These are phyloP conservation scores for Megaustenia siamemsis DNA, from an alignment of 2,888 invertebrate species.

Conservation along the genomic window DNA sequence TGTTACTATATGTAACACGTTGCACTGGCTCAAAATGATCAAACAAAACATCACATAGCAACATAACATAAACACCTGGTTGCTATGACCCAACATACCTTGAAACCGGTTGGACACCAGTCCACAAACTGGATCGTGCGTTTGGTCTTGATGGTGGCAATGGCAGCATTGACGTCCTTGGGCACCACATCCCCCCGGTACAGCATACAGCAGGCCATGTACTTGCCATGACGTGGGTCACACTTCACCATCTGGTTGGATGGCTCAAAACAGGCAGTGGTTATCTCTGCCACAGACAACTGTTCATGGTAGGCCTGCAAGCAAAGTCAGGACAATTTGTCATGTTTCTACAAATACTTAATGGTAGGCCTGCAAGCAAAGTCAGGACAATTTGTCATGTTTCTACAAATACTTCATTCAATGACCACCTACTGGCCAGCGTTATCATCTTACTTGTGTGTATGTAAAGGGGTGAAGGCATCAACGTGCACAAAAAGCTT, in stretches of 20 bases:
- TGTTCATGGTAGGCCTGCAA: conserved; percentile 16
- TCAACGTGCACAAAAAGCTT: too few species aligned
- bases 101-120: conserved; percentile 15
- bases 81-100: background rate
- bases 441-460: too few species aligned
- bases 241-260: conserved; percentile 82
- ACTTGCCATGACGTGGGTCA: conserved; percentile 73
- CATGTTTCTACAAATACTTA: too few species aligned
- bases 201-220: conserved; percentile 64
- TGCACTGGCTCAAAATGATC: too few species aligned
- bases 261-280: conserved; percentile 31
- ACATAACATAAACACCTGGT: too few species aligned
- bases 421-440: too few species aligned
- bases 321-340: too few species aligned
- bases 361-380: too few species aligned
- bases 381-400: too few species aligned
- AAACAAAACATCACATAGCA: background rate
- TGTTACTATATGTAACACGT: too few species aligned
- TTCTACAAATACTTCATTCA: too few species aligned
- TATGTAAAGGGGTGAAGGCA: too few species aligned
- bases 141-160: conserved; percentile 21
- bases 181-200: conserved; percentile 30
- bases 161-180: conserved; percentile 17
- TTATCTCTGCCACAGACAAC: conserved; percentile 20
- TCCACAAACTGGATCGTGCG: conserved; percentile 18